Evolutionary conservation across 2,888 invertebrate species (phyloP).

Genomic region (Didymodactylos carnosus): DNA sequence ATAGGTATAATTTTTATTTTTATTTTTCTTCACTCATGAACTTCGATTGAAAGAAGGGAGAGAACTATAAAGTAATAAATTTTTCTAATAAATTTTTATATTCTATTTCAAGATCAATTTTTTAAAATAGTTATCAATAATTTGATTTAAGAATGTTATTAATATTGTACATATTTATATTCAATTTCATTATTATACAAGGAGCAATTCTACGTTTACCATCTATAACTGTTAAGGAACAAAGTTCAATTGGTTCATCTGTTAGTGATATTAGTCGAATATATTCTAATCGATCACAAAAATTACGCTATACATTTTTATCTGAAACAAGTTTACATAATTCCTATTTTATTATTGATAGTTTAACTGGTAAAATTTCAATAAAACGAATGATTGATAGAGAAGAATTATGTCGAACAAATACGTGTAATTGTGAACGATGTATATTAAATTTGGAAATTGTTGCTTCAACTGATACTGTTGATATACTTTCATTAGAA

Average conservation of each 20-base stretch:
- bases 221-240: not conserved
- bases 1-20: too few relatives aligned
- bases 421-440: not conserved
- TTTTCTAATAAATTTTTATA: too few relatives aligned
- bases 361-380: not conserved
- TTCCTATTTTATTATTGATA: not conserved
- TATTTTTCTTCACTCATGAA: too few relatives aligned
- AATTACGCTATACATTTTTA: not conserved
- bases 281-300: not conserved
- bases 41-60: too few relatives aligned
- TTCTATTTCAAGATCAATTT: too few relatives aligned
- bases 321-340: not conserved
- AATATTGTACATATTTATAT: too few relatives aligned
- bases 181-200: too few relatives aligned
- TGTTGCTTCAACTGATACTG: not conserved
- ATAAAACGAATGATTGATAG: not conserved
- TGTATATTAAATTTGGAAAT: not conserved
- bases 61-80: too few relatives aligned
- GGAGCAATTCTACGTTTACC: not conserved
- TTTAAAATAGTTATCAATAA: too few relatives aligned
- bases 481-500: not conserved
- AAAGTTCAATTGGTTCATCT: not conserved
- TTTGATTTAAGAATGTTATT: too few relatives aligned
- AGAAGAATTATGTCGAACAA: not conserved
- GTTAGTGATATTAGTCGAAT: not conserved